phyloP scores from a whole-genome alignment of 2,113 vertebrate species.

The Theristicus caerulescens region DNA sequence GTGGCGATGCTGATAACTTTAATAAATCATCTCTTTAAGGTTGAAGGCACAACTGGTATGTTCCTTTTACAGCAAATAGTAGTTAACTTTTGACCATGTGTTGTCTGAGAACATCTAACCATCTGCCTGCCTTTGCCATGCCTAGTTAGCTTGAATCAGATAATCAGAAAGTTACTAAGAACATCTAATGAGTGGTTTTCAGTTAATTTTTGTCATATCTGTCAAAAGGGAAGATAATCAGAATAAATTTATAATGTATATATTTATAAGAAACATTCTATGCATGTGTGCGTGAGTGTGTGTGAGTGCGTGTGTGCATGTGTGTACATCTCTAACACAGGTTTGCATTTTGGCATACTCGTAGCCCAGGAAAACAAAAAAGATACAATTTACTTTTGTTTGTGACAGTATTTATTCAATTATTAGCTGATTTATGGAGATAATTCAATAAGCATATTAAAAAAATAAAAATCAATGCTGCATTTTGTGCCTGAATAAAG shows the following conservation, averaged over 20 bases:
- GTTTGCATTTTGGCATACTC: background rate
- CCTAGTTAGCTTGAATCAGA: constrained; percentile 55
- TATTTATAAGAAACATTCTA: background rate
- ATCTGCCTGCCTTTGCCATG: constrained; percentile 40
- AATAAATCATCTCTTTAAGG: constrained; percentile 57
- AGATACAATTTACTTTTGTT: background rate
- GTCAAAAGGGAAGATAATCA: background rate
- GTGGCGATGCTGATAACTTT: constrained; percentile 36
- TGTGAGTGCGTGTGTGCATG: background rate
- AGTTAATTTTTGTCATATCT: background rate
- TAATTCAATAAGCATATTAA: constrained; percentile 49
- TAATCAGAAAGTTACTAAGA: constrained; percentile 23
- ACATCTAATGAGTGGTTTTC: background rate
- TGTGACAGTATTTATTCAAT: constrained; percentile 25
- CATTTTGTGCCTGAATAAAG: constrained; percentile 40
- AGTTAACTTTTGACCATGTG: constrained; percentile 54
- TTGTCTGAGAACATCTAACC: constrained; percentile 54
- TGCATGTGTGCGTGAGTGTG: too few relatives aligned
- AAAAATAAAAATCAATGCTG: constrained; percentile 42
- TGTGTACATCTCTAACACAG: background rate
- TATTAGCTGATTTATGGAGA: constrained; percentile 48
- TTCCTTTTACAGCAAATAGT: constrained; percentile 55
- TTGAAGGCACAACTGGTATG: constrained; percentile 61
- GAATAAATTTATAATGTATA: background rate
- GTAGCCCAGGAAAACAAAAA: background rate